Conservation (phyloP, 2,888 invertebrate genomes). For the Cotesia congregata region DNA sequence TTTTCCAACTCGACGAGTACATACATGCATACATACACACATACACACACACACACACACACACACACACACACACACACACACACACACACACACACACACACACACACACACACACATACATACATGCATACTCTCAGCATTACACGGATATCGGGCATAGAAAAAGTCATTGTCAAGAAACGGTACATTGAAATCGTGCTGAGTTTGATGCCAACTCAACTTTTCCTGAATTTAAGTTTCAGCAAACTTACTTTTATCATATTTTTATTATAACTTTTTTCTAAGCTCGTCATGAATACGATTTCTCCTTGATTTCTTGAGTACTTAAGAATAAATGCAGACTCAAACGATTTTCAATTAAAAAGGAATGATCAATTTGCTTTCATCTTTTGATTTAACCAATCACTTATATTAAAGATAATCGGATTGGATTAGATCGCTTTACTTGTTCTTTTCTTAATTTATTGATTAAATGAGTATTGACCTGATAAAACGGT, state of each 20-base stretch:
- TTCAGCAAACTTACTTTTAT: background rate
- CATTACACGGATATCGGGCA: background rate
- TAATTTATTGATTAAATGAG: background rate
- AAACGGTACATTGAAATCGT: background rate
- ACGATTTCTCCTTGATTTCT: no score
- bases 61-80: background rate
- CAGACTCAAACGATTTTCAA: background rate
- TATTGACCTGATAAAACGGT: constrained; percentile 22
- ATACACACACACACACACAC: background rate
- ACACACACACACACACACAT: background rate
- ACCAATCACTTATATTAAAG: background rate
- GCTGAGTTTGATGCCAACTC: background rate
- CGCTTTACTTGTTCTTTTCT: background rate
- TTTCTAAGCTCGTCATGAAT: background rate
- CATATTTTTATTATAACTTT: background rate
- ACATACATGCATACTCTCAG: background rate
- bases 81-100: background rate
- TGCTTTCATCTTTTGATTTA: background rate
- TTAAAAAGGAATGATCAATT: constrained; percentile 1
- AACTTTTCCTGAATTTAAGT: background rate
- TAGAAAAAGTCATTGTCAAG: background rate
- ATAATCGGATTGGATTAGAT: background rate
- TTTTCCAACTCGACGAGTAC: background rate
- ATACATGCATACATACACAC: background rate
- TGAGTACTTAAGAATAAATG: no score